Base-by-base conservation (phyloP, 2,797 vertebrate genomes). In the Channallabes apus region DNA sequence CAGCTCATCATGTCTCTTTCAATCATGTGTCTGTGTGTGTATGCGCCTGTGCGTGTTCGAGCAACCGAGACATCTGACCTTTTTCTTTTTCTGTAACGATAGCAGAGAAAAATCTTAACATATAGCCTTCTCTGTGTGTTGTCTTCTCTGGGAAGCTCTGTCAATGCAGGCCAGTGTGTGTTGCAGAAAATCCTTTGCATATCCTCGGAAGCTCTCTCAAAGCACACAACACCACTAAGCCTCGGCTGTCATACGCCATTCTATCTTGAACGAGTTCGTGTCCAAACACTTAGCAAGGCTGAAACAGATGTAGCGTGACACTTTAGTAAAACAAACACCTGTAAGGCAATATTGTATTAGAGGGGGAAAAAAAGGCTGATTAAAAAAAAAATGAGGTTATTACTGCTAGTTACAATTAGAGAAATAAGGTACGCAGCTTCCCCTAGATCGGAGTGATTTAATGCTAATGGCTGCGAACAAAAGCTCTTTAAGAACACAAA, bases 61-160 rank as follows among this genome's bases (percentile, higher is more conserved):
- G 46, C 69, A 73, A 68, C 78, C 54, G 69, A 88, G 80, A 82
- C 83, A 76, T 84, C 76, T 76, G 86, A 83, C 84, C 78, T 81
- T 87, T 86, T 86, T n/a, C 27, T 71, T 87, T 84, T 81, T 65
- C 54, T 71, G 58, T 76, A 77, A 72, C 51, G 7, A 78, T 51
- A 85, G 54, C 82, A 65, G 90, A 88, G 90, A 86, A 89, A 62
- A 90, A 89, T 91, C 91, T 89, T 78, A 90, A 91, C 93, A 92
- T 77, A 88, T 90, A 93, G 92, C 22, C 85, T 62, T 91, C 83
- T 89, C 90, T 84, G 90, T 82, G n/a, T 62, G 86, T 86, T 61
- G 81, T 90, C 64, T 69, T 83, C 80, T 89, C 91, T 80, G 79
- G 90, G 73, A 87, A 88, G 90, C 90, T 54, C 75, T 90, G 86